Evolutionary conservation across 2,888 invertebrate species (phyloP).

Genomic region (Tipula vernalis): DNA sequence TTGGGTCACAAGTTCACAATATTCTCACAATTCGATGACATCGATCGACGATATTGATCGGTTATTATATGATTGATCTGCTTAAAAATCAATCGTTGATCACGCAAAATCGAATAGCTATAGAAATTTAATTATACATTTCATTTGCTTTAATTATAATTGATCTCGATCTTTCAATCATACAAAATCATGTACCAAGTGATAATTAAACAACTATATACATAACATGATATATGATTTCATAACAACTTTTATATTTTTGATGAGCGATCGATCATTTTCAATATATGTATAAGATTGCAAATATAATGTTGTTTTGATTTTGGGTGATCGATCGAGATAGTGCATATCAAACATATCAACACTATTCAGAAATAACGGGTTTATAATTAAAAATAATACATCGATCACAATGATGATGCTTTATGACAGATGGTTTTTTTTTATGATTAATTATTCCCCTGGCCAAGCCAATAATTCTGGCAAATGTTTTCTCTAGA

Average conservation of each 20-base stretch:
- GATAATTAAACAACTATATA: background rate
- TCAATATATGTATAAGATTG: background rate
- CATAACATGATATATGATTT: background rate
- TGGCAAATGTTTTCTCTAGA: too few species aligned
- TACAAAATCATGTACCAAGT: background rate
- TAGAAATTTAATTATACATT: background rate
- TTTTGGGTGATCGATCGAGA: background rate
- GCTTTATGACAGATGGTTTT: too few species aligned
- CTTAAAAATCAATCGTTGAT: background rate
- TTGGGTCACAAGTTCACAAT: background rate
- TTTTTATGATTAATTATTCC: too few species aligned
- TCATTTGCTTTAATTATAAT: background rate
- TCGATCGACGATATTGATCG: background rate
- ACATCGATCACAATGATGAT: background rate
- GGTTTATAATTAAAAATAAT: background rate
- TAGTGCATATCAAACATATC: background rate
- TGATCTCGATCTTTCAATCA: background rate
- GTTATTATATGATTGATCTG: background rate
- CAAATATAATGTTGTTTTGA: background rate
- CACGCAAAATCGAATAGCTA: background rate
- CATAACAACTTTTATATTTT: background rate
- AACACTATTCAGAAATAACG: background rate
- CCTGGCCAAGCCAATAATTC: too few species aligned
- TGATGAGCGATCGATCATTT: background rate
- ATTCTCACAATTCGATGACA: slow-evolving; percentile 4